Conservation (phyloP, 2,113 vertebrate genomes). For the Cololabis saira region DNA sequence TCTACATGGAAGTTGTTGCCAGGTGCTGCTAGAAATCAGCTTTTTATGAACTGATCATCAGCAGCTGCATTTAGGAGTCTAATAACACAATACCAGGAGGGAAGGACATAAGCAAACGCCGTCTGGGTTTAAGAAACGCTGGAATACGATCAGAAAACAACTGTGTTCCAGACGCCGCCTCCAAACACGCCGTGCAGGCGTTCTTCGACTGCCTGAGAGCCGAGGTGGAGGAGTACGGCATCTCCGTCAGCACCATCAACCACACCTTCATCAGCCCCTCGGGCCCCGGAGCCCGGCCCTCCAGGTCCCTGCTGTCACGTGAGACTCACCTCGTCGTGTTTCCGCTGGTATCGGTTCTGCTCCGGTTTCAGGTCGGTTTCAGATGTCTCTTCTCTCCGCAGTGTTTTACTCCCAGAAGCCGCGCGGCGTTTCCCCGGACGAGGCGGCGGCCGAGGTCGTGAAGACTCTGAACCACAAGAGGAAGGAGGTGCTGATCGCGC, state of each 20-base stretch:
- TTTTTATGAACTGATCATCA: too few species aligned
- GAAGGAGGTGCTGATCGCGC: conserved; percentile 91
- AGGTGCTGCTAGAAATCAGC: too few species aligned
- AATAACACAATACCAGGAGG: too few species aligned
- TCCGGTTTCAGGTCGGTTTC: background rate
- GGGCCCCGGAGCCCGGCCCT: conserved; percentile 28
- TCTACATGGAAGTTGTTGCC: too few species aligned
- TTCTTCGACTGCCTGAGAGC: conserved; percentile 95
- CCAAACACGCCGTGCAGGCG: conserved; percentile 92
- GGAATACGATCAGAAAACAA: too few species aligned
- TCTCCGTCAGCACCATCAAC: conserved; percentile 91
- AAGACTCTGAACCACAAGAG: conserved; percentile 85
- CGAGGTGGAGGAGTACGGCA: conserved; percentile 91
- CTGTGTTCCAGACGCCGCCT: conserved; percentile 87
- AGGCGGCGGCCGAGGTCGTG: conserved; percentile 87
- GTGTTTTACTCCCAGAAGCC: conserved; percentile 86
- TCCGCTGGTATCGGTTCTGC: too few species aligned
- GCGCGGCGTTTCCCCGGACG: conserved; percentile 82
- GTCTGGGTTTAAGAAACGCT: too few species aligned
- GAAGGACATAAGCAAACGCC: too few species aligned
- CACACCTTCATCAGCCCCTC: conserved; percentile 88
- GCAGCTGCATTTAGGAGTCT: too few species aligned
- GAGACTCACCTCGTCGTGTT: conserved; percentile 12
- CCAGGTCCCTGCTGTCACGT: conserved; percentile 64
- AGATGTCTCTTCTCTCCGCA: conserved; percentile 42